Percentiles rank a stretch among this genome's conserved stretches.
These are phyloP conservation scores for Eurypyga helias DNA, from an alignment of 2,113 vertebrate species.

Conservation along the genomic window DNA sequence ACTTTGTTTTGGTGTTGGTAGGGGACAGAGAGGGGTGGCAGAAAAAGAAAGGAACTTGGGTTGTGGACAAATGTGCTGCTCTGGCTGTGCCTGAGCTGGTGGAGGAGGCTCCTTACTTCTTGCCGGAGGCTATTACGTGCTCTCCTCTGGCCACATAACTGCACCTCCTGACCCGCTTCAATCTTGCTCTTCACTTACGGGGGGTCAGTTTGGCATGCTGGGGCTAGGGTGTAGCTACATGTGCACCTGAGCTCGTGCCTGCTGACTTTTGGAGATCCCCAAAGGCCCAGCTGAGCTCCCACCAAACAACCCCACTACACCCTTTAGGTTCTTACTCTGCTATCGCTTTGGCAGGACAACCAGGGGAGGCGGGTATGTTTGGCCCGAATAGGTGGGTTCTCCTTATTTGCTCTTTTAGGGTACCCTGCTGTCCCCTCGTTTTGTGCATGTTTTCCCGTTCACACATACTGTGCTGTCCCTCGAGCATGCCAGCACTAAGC, in stretches of 20 bases:
- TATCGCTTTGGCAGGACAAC: neutral
- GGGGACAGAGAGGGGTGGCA: neutral
- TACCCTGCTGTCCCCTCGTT: neutral
- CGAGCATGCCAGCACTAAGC: accelerated
- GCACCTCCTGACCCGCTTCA: neutral
- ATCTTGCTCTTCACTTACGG: accelerated
- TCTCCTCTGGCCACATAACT: neutral
- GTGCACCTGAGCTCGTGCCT: neutral
- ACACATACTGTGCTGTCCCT: neutral
- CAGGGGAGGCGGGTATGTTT: neutral
- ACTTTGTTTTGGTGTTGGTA: neutral
- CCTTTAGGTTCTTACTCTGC: neutral
- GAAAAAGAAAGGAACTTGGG: neutral
- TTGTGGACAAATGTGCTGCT: neutral
- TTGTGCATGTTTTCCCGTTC: neutral
- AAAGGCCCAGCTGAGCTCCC: neutral
- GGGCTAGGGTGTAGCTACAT: neutral
- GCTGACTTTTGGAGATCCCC: neutral
- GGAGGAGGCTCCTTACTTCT: neutral
- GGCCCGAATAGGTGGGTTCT: neutral
- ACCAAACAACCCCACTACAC: accelerated
- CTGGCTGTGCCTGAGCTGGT: neutral
- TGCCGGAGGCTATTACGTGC: neutral
- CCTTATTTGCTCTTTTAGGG: neutral
- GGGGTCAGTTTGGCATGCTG: neutral